These are phyloP conservation scores for Cryptus viduatorius DNA, from an alignment of 2,888 invertebrate species.

Conservation along the genomic window DNA sequence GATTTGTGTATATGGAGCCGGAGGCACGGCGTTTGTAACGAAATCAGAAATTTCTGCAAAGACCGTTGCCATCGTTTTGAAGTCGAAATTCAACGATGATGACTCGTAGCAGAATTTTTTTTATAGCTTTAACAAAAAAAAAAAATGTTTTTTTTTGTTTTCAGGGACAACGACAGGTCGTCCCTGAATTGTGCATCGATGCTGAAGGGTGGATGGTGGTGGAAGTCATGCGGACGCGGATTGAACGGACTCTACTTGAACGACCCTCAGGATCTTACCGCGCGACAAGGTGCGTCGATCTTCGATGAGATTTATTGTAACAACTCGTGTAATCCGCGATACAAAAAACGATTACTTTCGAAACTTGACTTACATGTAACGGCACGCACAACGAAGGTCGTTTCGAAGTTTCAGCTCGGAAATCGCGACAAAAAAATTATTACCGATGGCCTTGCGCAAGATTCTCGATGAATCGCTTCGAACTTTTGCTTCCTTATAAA, in stretches of 20 bases:
- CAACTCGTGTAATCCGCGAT: not conserved
- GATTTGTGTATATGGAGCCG: not conserved
- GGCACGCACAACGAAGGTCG: slow-evolving; percentile 13
- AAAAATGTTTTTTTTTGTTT: slow-evolving; percentile 73
- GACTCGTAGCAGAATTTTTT: not conserved
- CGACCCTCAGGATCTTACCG: slow-evolving; percentile 95
- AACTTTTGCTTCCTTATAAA: slow-evolving; percentile 31
- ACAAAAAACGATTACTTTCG: slow-evolving; percentile 25
- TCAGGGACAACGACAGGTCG: slow-evolving; percentile 95
- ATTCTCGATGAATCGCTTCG: slow-evolving; percentile 5
- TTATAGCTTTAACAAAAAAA: no score
- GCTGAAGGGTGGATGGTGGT: slow-evolving; percentile 98
- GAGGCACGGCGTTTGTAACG: not conserved
- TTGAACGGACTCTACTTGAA: slow-evolving; percentile 95
- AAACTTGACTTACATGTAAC: not conserved
- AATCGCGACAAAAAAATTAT: slow-evolving; percentile 18
- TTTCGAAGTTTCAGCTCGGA: not conserved
- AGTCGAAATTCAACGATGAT: not conserved
- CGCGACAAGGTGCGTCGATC: slow-evolving; percentile 90
- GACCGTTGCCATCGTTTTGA: not conserved
- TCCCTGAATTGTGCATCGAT: slow-evolving; percentile 96
- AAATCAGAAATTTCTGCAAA: not conserved
- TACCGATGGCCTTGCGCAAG: slow-evolving; percentile 43
- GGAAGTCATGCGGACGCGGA: slow-evolving; percentile 96
- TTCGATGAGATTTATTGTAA: slow-evolving; percentile 22